Evolutionary conservation across 2,113 vertebrate species (phyloP).

Genomic region (Murina feae): DNA sequence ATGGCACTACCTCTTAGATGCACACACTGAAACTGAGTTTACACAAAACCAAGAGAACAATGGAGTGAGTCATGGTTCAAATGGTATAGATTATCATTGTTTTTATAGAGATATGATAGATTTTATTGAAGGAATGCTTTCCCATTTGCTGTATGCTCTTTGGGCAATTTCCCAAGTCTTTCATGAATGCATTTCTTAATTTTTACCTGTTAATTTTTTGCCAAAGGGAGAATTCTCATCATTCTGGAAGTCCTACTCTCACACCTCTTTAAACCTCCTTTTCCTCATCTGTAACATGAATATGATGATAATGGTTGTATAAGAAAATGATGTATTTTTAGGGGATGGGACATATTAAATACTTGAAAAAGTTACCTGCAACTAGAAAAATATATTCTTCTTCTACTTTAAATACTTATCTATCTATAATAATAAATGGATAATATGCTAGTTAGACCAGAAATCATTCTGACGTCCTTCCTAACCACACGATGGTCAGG

Average conservation of each 20-base stretch:
- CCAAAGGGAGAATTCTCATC: background rate
- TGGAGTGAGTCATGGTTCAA: background rate
- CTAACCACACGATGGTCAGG: too few species aligned
- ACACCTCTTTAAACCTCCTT: background rate
- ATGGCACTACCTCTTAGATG: background rate
- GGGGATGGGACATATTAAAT: background rate
- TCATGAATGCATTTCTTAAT: background rate
- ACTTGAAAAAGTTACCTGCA: background rate
- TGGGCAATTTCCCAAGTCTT: background rate
- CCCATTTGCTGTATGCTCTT: background rate
- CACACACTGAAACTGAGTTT: background rate
- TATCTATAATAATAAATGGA: too few species aligned
- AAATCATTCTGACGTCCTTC: too few species aligned
- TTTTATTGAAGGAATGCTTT: background rate
- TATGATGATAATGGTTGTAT: background rate
- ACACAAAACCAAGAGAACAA: background rate
- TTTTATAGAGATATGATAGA: background rate
- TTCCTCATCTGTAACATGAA: background rate
- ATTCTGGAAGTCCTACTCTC: background rate
- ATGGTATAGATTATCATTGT: background rate
- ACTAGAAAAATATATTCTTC: background rate
- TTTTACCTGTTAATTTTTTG: background rate
- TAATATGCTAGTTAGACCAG: too few species aligned
- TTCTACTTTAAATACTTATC: background rate
- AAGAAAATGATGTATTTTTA: background rate